Conservation (phyloP, 2,888 invertebrate genomes). For the Pollenia labialis region DNA sequence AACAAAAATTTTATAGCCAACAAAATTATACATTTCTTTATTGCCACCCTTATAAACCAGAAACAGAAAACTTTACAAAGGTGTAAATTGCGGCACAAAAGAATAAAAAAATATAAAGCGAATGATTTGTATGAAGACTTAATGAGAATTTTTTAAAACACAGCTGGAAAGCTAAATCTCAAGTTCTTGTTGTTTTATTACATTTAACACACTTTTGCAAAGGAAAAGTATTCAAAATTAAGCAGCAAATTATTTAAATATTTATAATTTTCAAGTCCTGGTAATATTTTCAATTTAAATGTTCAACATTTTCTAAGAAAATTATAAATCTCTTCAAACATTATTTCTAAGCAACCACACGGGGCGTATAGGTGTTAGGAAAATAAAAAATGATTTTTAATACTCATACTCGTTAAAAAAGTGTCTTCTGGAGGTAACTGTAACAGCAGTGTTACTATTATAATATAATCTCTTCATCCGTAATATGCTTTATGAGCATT, state of each 20-base stretch:
- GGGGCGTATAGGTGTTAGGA: background rate
- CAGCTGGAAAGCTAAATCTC: background rate
- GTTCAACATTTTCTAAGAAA: background rate
- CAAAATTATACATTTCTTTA: constrained; percentile 11
- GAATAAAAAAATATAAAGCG: background rate
- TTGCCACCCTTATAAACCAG: background rate
- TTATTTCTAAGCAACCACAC: background rate
- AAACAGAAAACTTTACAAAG: background rate
- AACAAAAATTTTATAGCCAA: constrained; percentile 23
- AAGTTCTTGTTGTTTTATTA: background rate
- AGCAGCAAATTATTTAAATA: constrained; percentile 23
- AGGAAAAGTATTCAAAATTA: background rate
- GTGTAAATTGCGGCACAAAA: background rate
- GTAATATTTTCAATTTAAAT: constrained; percentile 13
- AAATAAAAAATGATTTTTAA: background rate
- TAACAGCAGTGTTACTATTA: background rate
- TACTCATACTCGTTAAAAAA: too few relatives aligned
- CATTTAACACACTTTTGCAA: background rate
- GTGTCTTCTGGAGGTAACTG: too few relatives aligned
- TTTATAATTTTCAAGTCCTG: constrained; percentile 29
- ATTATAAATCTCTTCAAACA: background rate
- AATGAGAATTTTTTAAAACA: constrained; percentile 9
- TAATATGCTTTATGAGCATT: constrained; percentile 38
- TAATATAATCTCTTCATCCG: constrained; percentile 18
- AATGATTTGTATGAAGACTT: constrained; percentile 21